Evolutionary conservation across 2,888 invertebrate species (phyloP).

Genomic region (Seira musarum): DNA sequence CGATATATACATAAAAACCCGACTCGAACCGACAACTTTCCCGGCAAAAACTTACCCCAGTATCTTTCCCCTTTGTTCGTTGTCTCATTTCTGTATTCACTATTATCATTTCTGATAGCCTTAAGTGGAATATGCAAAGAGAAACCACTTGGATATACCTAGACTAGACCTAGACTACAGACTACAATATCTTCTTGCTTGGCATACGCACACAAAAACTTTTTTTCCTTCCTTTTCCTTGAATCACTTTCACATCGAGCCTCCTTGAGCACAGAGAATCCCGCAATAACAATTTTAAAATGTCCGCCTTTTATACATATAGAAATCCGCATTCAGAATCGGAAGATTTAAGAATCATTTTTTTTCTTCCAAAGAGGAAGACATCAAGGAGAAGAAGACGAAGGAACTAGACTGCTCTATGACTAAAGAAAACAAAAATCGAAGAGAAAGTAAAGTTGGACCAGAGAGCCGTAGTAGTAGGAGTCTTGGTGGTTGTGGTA

Average conservation of each 20-base stretch:
- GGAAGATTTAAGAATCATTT: slow-evolving; percentile 7
- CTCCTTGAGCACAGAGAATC: slow-evolving; percentile 4
- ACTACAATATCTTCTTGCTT: not conserved
- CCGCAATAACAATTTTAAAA: slow-evolving; percentile 1
- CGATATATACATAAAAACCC: slow-evolving; percentile 7
- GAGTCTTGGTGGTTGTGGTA: not conserved
- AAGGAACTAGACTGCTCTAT: slow-evolving; percentile 1
- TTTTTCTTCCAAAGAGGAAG: not conserved
- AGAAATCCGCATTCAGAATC: not conserved
- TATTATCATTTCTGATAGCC: slow-evolving; percentile 28
- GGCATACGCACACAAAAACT: not conserved
- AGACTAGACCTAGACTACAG: slow-evolving; percentile 26
- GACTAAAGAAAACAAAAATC: slow-evolving; percentile 6
- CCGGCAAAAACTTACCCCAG: slow-evolving; percentile 28
- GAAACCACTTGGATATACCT: slow-evolving; percentile 15
- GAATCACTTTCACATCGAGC: slow-evolving; percentile 6
- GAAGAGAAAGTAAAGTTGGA: not conserved
- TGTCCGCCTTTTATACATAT: not conserved
- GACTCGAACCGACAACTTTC: slow-evolving; percentile 31
- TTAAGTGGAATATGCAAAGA: slow-evolving; percentile 18
- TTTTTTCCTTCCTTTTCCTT: not conserved
- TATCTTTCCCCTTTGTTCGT: slow-evolving; percentile 11
- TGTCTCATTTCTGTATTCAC: slow-evolving; percentile 22
- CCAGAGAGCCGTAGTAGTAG: not conserved
- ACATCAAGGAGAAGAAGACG: not conserved